These are phyloP conservation scores for Nipponacmea schrenckii DNA, from an alignment of 2,888 invertebrate genomes.

Conservation along the genomic window DNA sequence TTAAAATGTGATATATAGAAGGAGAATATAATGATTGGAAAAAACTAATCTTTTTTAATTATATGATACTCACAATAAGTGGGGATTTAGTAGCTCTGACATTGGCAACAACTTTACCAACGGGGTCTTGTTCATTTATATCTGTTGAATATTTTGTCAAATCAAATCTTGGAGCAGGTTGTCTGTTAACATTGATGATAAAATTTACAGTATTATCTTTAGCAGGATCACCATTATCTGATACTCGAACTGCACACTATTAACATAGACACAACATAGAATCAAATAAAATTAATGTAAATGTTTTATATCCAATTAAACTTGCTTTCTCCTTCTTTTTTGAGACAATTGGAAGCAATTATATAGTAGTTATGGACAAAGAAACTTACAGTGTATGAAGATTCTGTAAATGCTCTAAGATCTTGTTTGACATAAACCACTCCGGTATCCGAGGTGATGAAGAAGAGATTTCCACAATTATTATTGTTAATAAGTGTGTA, in stretches of 20 bases:
- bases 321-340: no score
- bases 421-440: constrained; percentile 18
- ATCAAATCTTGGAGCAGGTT: constrained; percentile 36
- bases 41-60: no score
- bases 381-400: constrained; percentile 25
- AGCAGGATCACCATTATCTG: constrained; percentile 50
- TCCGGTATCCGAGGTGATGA: constrained; percentile 24
- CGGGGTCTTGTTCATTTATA: constrained; percentile 45
- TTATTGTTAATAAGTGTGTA: constrained; percentile 41
- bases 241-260: constrained; percentile 47
- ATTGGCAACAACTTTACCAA: constrained; percentile 28
- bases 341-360: no score
- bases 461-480: constrained; percentile 33
- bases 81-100: constrained; percentile 34
- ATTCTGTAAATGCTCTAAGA: constrained; percentile 16
- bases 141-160: constrained; percentile 25
- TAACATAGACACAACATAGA: constrained; percentile 16
- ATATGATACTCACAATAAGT: constrained; percentile 19
- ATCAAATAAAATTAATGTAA: neutral
- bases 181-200: constrained; percentile 42
- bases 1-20: no score
- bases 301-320: neutral
- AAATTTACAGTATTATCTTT: constrained; percentile 44
- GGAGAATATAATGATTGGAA: no score
- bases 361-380: neutral